Evolutionary conservation across 2,113 vertebrate species (phyloP).

Genomic region (Myodes glareolus): DNA sequence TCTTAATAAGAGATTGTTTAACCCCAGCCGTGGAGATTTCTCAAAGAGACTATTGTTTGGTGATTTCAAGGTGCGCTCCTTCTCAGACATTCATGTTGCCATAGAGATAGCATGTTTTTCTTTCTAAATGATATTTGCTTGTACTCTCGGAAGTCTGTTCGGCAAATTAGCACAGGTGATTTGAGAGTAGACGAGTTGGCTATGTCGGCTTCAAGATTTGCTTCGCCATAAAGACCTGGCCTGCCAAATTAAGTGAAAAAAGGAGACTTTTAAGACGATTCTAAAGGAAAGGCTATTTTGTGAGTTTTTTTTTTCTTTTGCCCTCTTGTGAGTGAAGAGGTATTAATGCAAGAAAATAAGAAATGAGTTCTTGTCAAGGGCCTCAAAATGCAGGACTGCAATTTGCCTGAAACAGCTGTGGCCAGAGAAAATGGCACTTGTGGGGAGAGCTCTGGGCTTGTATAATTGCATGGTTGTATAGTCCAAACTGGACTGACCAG

Average conservation of each 20-base stretch:
- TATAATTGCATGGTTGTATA: background rate
- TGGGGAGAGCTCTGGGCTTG: background rate
- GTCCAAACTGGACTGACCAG: background rate
- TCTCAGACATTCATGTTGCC: conserved; percentile 82
- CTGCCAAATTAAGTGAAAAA: conserved; percentile 47
- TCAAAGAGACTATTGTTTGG: conserved; percentile 84
- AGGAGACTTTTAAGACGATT: conserved; percentile 28
- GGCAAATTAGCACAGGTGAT: conserved; percentile 81
- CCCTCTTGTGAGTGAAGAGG: background rate
- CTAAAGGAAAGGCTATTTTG: background rate
- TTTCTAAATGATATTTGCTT: conserved; percentile 82
- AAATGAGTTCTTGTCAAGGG: background rate
- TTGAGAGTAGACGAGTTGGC: conserved; percentile 40
- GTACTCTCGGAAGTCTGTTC: conserved; percentile 78
- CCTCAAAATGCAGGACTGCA: conserved; percentile 2
- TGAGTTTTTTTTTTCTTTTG: conserved; percentile 24
- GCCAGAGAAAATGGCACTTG: conserved; percentile 5
- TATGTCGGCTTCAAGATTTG: conserved; percentile 29
- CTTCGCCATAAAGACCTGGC: conserved; percentile 7
- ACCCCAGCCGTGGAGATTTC: conserved; percentile 60
- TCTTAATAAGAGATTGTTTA: conserved; percentile 75
- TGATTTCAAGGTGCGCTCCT: conserved; percentile 83
- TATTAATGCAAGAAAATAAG: conserved; percentile 52
- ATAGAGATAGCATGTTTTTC: conserved; percentile 82
- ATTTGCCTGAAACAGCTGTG: background rate